Conservation (phyloP, 2,888 invertebrate species). For the Matsumyia berberina region DNA sequence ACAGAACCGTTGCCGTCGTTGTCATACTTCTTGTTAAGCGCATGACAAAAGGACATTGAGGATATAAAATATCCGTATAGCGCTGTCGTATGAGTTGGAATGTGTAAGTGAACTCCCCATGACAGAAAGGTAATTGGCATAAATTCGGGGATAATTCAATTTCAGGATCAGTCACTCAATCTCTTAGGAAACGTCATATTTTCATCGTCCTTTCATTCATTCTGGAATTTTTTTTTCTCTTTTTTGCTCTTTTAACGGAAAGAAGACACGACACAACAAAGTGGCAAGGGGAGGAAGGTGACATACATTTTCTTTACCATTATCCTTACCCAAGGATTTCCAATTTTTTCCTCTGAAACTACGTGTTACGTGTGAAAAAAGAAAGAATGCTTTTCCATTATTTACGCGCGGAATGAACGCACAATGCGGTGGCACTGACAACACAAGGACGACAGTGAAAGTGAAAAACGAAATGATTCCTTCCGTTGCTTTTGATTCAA, state of each 20-base stretch:
- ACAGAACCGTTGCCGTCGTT: background rate
- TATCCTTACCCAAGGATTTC: conserved; percentile 66
- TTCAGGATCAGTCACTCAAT: conserved; percentile 76
- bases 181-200: conserved; percentile 75
- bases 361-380: conserved; percentile 69
- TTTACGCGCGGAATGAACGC: conserved; percentile 68
- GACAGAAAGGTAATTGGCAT: conserved; percentile 75
- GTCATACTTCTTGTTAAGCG: conserved; percentile 59
- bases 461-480: conserved; percentile 40
- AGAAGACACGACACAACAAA: background rate
- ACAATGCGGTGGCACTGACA: conserved; percentile 64
- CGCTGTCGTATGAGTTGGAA: conserved; percentile 34
- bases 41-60: conserved; percentile 76
- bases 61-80: conserved; percentile 33
- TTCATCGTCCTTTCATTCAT: conserved; percentile 55
- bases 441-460: conserved; percentile 38
- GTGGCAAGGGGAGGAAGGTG: conserved; percentile 43
- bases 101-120: conserved; percentile 68
- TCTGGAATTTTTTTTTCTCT: conserved; percentile 7
- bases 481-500: conserved; percentile 75
- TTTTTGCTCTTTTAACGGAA: conserved; percentile 44
- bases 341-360: conserved; percentile 33
- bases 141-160: conserved; percentile 76
- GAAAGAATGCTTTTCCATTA: conserved; percentile 71
- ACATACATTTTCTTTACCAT: conserved; percentile 68